phyloP scores from a whole-genome alignment of 1,140 invertebrate genomes.

The Nylanderia fulva region DNA sequence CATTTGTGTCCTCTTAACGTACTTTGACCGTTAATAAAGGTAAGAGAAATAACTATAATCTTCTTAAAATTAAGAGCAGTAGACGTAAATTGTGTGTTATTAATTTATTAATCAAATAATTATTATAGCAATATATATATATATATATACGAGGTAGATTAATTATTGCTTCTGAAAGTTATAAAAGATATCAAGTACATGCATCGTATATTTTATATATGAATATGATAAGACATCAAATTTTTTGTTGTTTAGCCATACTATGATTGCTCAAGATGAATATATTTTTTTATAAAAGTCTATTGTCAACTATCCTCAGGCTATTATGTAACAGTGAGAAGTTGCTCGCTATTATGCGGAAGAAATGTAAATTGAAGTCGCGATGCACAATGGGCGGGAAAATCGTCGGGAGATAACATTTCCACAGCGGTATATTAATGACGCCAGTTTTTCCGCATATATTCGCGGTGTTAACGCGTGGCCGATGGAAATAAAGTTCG shows the following conservation, averaged over 20 bases:
- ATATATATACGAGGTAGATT: not conserved
- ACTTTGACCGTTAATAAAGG: not conserved
- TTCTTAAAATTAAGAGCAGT: not conserved
- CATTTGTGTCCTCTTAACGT: not conserved
- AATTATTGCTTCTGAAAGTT: no score
- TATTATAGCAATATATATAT: not conserved
- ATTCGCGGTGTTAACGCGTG: slow-evolving; percentile 17
- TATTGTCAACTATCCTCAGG: slow-evolving; percentile 43
- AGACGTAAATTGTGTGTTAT: not conserved
- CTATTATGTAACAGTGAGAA: slow-evolving; percentile 44
- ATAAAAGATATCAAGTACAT: not conserved
- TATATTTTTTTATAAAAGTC: slow-evolving; percentile 48
- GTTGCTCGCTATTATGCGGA: slow-evolving; percentile 56
- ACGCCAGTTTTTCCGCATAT: slow-evolving; percentile 47
- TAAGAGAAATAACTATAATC: not conserved
- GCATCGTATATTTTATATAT: not conserved
- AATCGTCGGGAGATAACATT: slow-evolving; percentile 57
- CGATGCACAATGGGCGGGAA: slow-evolving; percentile 55
- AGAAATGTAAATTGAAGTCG: slow-evolving; percentile 59
- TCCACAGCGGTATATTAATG: slow-evolving; percentile 43
- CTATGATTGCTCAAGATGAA: slow-evolving; percentile 21
- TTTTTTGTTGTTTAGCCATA: slow-evolving; percentile 14
- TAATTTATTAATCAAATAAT: not conserved
- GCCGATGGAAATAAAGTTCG: slow-evolving; percentile 55
- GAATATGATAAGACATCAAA: slow-evolving; percentile 1